Evolutionary conservation across 2,888 invertebrate species (phyloP).

Genomic region (Xanthia icteritia): DNA sequence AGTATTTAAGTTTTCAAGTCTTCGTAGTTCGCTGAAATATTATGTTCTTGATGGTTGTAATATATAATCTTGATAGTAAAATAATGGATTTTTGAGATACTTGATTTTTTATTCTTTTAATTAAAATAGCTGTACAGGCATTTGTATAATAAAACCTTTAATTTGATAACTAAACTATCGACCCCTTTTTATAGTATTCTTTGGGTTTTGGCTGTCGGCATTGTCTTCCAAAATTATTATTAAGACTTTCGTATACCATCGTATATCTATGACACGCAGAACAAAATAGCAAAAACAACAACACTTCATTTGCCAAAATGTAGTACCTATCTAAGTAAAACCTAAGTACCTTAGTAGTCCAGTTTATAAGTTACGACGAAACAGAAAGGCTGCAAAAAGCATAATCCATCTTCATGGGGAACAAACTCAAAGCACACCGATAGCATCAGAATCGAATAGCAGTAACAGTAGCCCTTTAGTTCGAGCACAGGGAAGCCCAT

Average conservation of each 20-base stretch:
- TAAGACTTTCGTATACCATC: no score
- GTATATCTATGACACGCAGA: not conserved
- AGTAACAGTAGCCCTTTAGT: slow-evolving; percentile 1
- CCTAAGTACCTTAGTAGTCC: no score
- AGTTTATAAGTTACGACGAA: not conserved
- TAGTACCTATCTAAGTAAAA: not conserved
- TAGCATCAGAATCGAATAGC: not conserved
- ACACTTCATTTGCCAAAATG: no score
- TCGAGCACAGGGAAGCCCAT: slow-evolving; percentile 16
- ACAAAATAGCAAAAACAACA: not conserved
- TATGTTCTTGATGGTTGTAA: no score
- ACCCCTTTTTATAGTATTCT: no score
- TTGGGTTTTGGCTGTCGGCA: not conserved
- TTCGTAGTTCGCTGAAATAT: slow-evolving; percentile 5
- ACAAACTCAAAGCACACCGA: not conserved
- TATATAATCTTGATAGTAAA: no score
- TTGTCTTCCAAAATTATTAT: not conserved
- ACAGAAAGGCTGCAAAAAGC: not conserved
- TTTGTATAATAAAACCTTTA: not conserved
- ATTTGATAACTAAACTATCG: not conserved
- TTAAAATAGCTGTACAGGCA: no score
- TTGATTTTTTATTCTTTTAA: no score
- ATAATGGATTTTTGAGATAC: no score
- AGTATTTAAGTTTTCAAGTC: not conserved
- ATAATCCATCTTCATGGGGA: not conserved